phyloP scores from a whole-genome alignment of 2,113 vertebrate species.

The Oreochromis spilurus region DNA sequence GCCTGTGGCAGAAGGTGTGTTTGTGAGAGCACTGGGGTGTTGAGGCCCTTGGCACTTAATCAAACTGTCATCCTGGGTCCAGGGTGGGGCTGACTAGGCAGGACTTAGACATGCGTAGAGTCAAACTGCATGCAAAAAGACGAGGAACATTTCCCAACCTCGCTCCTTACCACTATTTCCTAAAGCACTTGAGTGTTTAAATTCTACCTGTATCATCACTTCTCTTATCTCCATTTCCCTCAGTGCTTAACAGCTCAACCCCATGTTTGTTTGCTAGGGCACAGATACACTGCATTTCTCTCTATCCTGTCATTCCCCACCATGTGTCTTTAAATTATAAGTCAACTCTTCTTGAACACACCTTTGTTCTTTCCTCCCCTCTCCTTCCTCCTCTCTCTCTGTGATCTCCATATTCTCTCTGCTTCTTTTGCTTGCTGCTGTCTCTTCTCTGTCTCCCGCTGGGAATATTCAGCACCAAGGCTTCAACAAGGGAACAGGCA shows the following conservation, averaged over 20 bases:
- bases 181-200: background rate
- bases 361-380: background rate
- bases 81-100: background rate
- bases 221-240: background rate
- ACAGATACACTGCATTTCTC: background rate
- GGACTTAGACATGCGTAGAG: background rate
- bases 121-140: background rate
- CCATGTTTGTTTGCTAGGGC: background rate
- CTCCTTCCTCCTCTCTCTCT: background rate
- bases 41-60: conserved; percentile 28
- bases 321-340: background rate
- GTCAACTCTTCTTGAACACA: background rate
- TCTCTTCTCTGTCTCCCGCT: conserved; percentile 13
- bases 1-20: background rate
- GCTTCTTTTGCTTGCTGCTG: conserved; percentile 2
- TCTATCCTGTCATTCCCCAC: background rate
- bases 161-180: background rate
- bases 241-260: background rate
- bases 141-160: background rate
- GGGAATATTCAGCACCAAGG: conserved; percentile 16
- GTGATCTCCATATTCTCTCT: conserved; percentile 29
- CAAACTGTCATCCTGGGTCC: conserved; percentile 44
- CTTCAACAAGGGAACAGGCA: conserved; percentile 5
- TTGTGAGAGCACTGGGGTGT: conserved; percentile 1
- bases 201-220: background rate